phyloP scores from a whole-genome alignment of 1,140 invertebrate genomes.

The Drosophila saltans region DNA sequence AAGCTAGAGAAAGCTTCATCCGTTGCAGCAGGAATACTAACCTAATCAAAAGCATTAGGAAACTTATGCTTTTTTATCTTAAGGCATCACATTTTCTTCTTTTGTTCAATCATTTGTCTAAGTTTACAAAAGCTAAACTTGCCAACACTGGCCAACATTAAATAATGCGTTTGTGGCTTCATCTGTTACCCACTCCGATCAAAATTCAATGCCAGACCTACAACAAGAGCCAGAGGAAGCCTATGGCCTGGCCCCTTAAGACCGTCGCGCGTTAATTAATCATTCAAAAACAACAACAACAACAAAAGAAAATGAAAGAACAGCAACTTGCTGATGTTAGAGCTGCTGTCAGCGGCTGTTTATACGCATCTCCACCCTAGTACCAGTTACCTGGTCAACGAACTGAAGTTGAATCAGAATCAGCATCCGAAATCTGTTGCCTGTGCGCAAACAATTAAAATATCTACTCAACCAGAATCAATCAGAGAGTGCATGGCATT shows the following conservation, averaged over 20 bases:
- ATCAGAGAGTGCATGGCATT: slow-evolving; percentile 37
- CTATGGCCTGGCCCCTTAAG: slow-evolving; percentile 45
- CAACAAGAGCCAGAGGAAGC: slow-evolving; percentile 19
- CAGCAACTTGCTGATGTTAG: slow-evolving; percentile 21
- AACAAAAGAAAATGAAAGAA: neutral
- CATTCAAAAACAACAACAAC: slow-evolving; percentile 49
- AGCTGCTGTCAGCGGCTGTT: slow-evolving; percentile 45
- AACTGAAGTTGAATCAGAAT: slow-evolving; percentile 35
- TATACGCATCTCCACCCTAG: neutral
- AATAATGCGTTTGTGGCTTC: slow-evolving; percentile 43
- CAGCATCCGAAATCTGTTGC: slow-evolving; percentile 42
- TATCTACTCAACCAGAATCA: slow-evolving; percentile 25
- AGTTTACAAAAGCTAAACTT: slow-evolving; percentile 31
- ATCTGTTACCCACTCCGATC: neutral
- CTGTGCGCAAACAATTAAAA: slow-evolving; percentile 61
- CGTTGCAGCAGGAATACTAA: too few relatives aligned
- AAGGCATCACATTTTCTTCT: neutral
- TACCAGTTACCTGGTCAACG: slow-evolving; percentile 55
- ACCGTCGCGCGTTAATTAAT: slow-evolving; percentile 70
- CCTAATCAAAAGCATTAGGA: too few relatives aligned
- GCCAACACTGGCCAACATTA: slow-evolving; percentile 19
- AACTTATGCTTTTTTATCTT: neutral
- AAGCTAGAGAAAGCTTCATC: too few relatives aligned
- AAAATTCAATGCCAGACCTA: slow-evolving; percentile 7
- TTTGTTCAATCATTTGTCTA: neutral